Evolutionary conservation across 2,113 vertebrate species (phyloP), one percentile per base, ranked within the genome.

Genomic region (Capreolus pygargus): DNA sequence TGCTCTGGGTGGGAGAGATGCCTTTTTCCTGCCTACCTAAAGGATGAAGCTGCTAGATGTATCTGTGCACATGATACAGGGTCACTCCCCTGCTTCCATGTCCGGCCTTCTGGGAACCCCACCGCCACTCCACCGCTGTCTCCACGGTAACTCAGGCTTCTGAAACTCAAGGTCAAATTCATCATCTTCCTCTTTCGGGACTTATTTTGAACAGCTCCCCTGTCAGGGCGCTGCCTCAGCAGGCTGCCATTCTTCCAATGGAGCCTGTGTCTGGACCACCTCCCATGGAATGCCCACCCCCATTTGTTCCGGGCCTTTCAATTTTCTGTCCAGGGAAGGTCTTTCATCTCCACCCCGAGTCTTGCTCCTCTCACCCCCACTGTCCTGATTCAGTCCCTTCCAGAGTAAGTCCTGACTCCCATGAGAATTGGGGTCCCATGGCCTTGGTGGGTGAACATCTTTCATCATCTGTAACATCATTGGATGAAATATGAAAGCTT

Each of bases 361-460:
- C 12, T 1, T 15, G 6, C 54, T 54, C 36, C 17, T 60, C 52
- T 5, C 12, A 1, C n/a, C 7, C 58, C 45, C 33, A 1, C 78
- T 17, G 9, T 36, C 12, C 5, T 23, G 78, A 3, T 3, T 7
- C 25, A 4, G 7, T 5, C 7, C 6, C 36, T 39, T 70, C n/a
- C 23, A 1, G 1, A 4, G 4, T 11, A 39, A 1, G 13, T 25
- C 82, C 43, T 6, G 3, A 6, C 36, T 21, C 13, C 79, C 5
- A 2, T 1, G 15, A 25, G 10, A n/a, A 57, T 21, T 10, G 14
- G 14, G 11, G 5, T n/a, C 30, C 81, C 33, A 58, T 7, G 21
- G 13, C 50, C 21, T 39, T 27, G 0, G 0, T 23, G 61, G 43
- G 36, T 61, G 11, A 58, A 67, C 21, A 5, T 39, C 36, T 17